A percentile compares a stretch with the other conserved stretches of the same genome.
Conservation (phyloP, 2,888 invertebrate genomes). For the Eudasyphora cyanicolor region DNA sequence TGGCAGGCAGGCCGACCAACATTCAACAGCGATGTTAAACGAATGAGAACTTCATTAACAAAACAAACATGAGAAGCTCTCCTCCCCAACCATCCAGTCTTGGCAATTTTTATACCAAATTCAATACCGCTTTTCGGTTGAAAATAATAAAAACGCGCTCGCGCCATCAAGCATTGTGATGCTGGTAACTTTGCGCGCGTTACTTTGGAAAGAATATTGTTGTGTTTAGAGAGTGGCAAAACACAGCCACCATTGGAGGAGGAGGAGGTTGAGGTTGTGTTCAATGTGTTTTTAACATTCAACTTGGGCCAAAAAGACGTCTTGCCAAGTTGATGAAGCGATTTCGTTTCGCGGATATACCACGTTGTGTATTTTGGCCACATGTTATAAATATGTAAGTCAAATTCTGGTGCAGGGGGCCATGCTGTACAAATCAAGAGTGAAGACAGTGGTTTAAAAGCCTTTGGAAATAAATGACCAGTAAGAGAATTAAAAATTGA, state of each 20-base stretch:
- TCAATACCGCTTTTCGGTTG: too few species aligned
- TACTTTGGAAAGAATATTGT: conserved; percentile 2
- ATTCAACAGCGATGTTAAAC: conserved; percentile 10
- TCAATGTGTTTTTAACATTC: conserved; percentile 15
- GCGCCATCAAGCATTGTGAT: conserved; percentile 30
- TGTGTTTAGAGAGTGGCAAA: neutral
- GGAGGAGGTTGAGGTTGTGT: neutral
- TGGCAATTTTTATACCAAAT: neutral
- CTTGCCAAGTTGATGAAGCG: neutral
- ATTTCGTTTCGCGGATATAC: neutral
- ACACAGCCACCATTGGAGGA: neutral
- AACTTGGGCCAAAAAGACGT: conserved; percentile 25
- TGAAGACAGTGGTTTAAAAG: neutral
- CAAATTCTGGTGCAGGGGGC: neutral
- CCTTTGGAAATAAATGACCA: too few species aligned
- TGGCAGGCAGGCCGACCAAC: neutral
- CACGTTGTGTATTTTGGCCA: neutral
- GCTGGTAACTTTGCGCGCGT: conserved; percentile 22
- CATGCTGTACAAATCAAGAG: neutral
- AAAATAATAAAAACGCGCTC: neutral
- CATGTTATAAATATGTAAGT: neutral
- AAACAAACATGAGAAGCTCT: conserved; percentile 63
- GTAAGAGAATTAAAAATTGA: too few species aligned
- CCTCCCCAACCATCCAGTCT: neutral
- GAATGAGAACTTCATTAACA: conserved; percentile 55